phyloP scores from a whole-genome alignment of 2,888 invertebrate species.

The Sarcophaga caerulescens region DNA sequence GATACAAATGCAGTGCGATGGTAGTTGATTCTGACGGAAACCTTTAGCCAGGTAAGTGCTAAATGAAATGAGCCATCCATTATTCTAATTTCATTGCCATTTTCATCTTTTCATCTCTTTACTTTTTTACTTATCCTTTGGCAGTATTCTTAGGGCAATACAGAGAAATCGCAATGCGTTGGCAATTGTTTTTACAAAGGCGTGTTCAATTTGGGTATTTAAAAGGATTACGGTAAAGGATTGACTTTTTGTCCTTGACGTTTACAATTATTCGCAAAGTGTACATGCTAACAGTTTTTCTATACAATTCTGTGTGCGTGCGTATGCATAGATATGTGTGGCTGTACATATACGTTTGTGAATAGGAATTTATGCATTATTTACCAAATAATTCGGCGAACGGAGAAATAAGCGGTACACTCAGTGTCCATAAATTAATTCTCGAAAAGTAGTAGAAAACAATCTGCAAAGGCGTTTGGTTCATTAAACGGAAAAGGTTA shows the following conservation, averaged over 20 bases:
- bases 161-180: conserved; percentile 71
- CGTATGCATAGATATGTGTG: not conserved
- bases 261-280: conserved; percentile 40
- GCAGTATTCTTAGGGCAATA: conserved; percentile 69
- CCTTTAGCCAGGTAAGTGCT: conserved; percentile 30
- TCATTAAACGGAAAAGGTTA: conserved; percentile 22
- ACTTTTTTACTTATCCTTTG: conserved; percentile 59
- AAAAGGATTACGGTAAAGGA: conserved; percentile 81
- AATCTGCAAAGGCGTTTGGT: conserved; percentile 40
- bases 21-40: conserved; percentile 48
- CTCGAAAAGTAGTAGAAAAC: conserved; percentile 28
- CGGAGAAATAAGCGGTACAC: not conserved
- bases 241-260: conserved; percentile 78
- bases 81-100: not conserved
- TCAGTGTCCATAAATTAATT: conserved; percentile 33
- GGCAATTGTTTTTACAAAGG: conserved; percentile 77
- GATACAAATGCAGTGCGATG: conserved; percentile 37
- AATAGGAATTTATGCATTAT: conserved; percentile 38
- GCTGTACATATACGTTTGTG: not conserved
- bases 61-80: conserved; percentile 1
- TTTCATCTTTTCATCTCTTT: conserved; percentile 70
- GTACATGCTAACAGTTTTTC: conserved; percentile 13
- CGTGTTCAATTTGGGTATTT: conserved; percentile 80
- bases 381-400: not conserved
- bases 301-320: not conserved